These are phyloP conservation scores for Gymnopithys bicolor DNA, from an alignment of 2,797 vertebrate species.

Conservation along the genomic window DNA sequence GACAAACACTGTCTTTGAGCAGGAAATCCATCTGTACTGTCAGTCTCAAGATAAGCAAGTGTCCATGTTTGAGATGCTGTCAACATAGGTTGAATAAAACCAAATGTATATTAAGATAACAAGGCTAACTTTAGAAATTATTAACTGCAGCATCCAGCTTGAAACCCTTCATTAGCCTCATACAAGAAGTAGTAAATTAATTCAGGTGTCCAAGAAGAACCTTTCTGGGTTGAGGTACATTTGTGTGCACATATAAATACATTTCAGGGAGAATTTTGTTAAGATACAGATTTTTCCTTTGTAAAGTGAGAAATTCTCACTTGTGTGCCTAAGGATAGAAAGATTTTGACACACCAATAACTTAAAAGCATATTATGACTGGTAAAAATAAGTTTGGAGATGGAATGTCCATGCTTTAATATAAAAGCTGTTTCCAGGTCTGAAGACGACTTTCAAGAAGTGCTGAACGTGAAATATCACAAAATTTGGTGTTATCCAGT, in stretches of 20 bases:
- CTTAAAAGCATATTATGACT: background rate
- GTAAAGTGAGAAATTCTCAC: background rate
- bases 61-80: background rate
- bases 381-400: background rate
- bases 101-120: background rate
- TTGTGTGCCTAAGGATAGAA: background rate
- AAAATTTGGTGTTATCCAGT: background rate
- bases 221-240: background rate
- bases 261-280: background rate
- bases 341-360: background rate
- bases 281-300: background rate
- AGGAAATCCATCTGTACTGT: background rate
- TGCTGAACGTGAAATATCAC: background rate
- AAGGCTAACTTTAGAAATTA: background rate
- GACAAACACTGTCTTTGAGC: background rate
- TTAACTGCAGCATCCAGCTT: background rate
- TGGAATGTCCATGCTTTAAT: background rate
- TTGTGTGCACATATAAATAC: background rate
- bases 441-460: background rate
- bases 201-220: background rate
- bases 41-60: background rate
- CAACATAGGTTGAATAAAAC: background rate
- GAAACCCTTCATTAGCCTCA: background rate
- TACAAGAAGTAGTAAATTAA: background rate
- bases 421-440: background rate